Percentiles rank a stretch among this genome's conserved stretches.
Evolutionary conservation across 2,888 invertebrate genomes (phyloP).

Genomic region (Napeogenes inachia): DNA sequence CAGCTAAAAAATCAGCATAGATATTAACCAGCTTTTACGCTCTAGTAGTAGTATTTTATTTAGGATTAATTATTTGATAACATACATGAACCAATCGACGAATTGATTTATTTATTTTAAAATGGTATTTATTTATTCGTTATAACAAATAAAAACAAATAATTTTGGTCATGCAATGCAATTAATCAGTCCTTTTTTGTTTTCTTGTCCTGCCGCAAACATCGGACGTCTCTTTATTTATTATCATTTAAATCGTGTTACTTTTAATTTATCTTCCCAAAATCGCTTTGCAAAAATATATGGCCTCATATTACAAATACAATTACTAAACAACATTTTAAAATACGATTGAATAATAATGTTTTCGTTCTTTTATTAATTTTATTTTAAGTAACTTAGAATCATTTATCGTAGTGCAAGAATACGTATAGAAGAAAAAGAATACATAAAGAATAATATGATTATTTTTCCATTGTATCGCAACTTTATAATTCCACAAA

Average conservation of each 20-base stretch:
- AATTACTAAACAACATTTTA: too few relatives aligned
- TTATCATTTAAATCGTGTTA: slow-evolving; percentile 1
- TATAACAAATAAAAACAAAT: neutral
- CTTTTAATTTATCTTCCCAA: neutral
- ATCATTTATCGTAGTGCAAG: too few relatives aligned
- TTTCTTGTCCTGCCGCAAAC: neutral
- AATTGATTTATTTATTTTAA: too few relatives aligned
- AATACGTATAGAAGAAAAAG: too few relatives aligned
- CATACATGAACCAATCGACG: too few relatives aligned
- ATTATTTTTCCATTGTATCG: too few relatives aligned
- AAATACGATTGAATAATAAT: too few relatives aligned
- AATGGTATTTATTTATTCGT: neutral
- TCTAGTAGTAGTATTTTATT: slow-evolving; percentile 4
- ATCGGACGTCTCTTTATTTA: neutral
- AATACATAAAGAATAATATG: too few relatives aligned
- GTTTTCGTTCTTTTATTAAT: too few relatives aligned
- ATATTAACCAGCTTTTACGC: slow-evolving; percentile 19
- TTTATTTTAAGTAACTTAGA: too few relatives aligned
- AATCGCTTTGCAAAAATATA: neutral
- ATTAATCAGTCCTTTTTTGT: neutral
- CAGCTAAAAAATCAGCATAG: slow-evolving; percentile 20
- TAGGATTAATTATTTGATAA: too few relatives aligned
- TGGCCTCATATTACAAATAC: neutral
- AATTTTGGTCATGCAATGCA: neutral
- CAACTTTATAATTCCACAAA: too few relatives aligned